Evolutionary conservation across 2,113 vertebrate species (phyloP).

Genomic region (Tupaia tana): DNA sequence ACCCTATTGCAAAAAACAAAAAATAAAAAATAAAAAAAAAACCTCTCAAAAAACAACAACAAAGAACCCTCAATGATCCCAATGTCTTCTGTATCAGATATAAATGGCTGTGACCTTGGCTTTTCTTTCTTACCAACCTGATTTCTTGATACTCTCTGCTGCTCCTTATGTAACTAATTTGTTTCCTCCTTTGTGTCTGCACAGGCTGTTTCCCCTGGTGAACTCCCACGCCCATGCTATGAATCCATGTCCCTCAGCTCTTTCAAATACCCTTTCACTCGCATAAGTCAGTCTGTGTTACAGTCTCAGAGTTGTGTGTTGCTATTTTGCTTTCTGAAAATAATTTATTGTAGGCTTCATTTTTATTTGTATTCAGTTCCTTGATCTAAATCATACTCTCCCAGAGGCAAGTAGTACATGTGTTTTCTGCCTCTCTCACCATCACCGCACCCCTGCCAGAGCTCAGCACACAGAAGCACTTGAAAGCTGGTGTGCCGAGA

Average conservation of each 20-base stretch:
- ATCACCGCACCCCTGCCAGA: not conserved
- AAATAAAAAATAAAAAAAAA: too few relatives aligned
- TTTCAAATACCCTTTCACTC: not conserved
- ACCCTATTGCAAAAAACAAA: too few relatives aligned
- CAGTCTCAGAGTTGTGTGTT: not conserved
- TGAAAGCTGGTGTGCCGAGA: not conserved
- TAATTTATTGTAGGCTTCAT: not conserved
- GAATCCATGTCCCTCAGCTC: not conserved
- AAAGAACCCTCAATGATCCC: not conserved
- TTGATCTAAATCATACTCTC: not conserved
- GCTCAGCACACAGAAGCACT: not conserved
- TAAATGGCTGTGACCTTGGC: not conserved
- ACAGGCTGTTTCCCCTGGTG: not conserved
- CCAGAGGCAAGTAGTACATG: not conserved
- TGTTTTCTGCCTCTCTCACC: not conserved
- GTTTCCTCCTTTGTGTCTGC: not conserved
- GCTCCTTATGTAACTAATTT: not conserved
- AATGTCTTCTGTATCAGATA: not conserved
- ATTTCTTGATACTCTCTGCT: slow-evolving; percentile 16
- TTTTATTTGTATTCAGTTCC: not conserved
- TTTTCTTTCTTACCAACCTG: not conserved
- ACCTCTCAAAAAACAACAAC: too few relatives aligned
- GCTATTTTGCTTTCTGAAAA: slow-evolving; percentile 33
- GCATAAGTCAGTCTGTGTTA: not conserved
- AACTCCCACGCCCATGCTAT: not conserved